Evolutionary conservation across 1,140 invertebrate genomes (phyloP).

Genomic region (Diabrotica undecimpunctata): DNA sequence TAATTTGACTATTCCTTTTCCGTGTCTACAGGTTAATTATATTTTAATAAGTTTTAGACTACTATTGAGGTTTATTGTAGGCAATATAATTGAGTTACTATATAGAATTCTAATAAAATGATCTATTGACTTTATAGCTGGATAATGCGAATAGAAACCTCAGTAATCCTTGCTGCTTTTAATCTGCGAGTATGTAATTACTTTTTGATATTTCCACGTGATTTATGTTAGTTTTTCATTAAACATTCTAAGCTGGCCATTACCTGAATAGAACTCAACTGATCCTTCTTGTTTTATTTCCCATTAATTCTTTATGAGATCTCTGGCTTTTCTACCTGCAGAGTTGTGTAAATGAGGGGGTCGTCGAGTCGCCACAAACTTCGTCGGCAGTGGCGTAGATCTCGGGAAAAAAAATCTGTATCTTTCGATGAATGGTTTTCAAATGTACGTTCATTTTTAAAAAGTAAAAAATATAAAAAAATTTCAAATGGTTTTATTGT

Average conservation of each 20-base stretch:
- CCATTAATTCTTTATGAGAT: constrained; percentile 2
- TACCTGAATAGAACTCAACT: not conserved
- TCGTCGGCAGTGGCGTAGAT: not conserved
- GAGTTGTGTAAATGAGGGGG: not conserved
- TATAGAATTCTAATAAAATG: no score
- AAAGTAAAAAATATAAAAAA: no score
- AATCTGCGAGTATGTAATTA: not conserved
- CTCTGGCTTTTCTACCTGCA: not conserved
- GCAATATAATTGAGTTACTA: no score
- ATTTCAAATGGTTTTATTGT: no score
- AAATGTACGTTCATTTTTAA: no score
- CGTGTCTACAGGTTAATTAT: no score
- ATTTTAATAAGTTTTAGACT: no score
- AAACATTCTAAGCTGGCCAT: not conserved
- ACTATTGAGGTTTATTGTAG: no score
- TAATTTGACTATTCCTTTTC: no score
- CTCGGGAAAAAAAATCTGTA: not conserved
- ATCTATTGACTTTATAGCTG: no score
- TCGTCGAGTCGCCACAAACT: not conserved
- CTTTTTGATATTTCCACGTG: not conserved
- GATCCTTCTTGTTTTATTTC: not conserved
- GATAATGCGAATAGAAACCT: no score
- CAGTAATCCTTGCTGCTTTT: not conserved
- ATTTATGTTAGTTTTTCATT: constrained; percentile 3
- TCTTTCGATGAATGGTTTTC: no score